phyloP scores from a whole-genome alignment of 2,113 vertebrate species.

The Vidua macroura region DNA sequence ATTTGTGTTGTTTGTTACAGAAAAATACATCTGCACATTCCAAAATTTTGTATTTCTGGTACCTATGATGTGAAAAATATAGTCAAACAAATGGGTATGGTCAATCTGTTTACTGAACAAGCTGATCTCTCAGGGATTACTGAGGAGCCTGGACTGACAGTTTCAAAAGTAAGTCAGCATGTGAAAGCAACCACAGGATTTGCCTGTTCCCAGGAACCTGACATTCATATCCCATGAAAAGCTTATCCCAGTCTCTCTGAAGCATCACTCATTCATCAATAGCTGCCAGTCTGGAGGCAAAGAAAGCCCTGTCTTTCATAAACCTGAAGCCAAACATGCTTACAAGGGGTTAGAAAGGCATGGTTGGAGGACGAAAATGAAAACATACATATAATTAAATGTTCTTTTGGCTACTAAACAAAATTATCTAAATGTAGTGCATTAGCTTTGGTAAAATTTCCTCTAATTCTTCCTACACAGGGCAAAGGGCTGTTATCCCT shows the following conservation, averaged over 20 bases:
- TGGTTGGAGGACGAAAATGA: background rate
- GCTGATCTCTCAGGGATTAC: slow-evolving; percentile 83
- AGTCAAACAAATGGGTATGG: slow-evolving; percentile 78
- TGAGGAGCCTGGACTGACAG: slow-evolving; percentile 66
- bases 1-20: slow-evolving; percentile 31
- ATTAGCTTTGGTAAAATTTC: slow-evolving; percentile 17
- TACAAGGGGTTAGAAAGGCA: background rate
- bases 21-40: slow-evolving; percentile 66
- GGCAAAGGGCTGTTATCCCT: background rate
- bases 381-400: background rate
- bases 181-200: background rate
- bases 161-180: slow-evolving; percentile 80
- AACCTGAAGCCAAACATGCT: background rate
- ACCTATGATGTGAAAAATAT: slow-evolving; percentile 75
- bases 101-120: slow-evolving; percentile 74
- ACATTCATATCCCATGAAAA: background rate
- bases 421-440: background rate
- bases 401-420: background rate
- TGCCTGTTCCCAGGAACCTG: background rate
- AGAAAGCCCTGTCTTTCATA: background rate
- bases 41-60: slow-evolving; percentile 81
- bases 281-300: background rate
- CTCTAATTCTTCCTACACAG: background rate
- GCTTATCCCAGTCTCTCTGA: background rate
- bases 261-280: background rate